Evolutionary conservation across 2,797 vertebrate genomes (phyloP).

Genomic region (Anas acuta): DNA sequence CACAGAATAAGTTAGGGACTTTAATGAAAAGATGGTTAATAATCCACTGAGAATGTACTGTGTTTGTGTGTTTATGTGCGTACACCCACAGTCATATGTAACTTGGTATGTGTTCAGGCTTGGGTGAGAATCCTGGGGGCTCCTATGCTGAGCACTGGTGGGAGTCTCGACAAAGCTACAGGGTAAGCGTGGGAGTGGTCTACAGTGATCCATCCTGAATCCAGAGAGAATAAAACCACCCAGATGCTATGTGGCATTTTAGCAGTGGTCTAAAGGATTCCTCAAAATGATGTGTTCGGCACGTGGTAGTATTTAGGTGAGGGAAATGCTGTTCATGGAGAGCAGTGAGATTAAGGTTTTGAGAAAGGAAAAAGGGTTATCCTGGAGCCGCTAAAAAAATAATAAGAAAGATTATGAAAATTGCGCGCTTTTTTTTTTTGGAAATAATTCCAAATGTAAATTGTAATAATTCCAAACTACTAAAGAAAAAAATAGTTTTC

Average conservation of each 20-base stretch:
- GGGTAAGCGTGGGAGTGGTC: not conserved
- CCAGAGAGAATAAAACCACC: not conserved
- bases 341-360: not conserved
- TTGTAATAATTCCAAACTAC: not conserved
- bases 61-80: rapidly evolving
- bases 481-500: too few relatives aligned
- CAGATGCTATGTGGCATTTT: not conserved
- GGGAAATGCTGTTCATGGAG: not conserved
- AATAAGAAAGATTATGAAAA: too few relatives aligned
- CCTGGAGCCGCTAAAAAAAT: too few relatives aligned
- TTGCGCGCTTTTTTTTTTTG: too few relatives aligned
- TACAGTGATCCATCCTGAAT: not conserved
- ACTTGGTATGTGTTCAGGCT: not conserved
- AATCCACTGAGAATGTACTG: not conserved
- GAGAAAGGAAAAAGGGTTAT: not conserved
- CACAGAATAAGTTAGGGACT: not conserved
- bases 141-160: not conserved
- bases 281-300: not conserved
- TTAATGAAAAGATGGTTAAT: not conserved
- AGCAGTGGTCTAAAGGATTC: not conserved
- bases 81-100: not conserved
- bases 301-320: not conserved
- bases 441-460: too few relatives aligned
- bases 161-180: not conserved
- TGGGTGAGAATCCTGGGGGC: not conserved